Conservation (phyloP, 1,140 invertebrate genomes). For the Papilio aristodemus region DNA sequence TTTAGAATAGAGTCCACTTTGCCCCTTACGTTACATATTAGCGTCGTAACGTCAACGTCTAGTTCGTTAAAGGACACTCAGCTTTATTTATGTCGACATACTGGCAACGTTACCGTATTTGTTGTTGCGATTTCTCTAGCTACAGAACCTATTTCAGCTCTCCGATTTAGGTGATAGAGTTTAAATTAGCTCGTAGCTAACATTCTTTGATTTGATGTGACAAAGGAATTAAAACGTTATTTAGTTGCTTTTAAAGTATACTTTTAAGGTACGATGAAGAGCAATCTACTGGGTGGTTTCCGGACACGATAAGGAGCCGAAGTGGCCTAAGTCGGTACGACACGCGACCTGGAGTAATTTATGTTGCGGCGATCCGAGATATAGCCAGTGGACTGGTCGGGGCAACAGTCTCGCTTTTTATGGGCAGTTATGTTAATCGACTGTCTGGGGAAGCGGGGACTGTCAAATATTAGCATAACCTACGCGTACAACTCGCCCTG, state of each 20-base stretch:
- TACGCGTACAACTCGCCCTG: constrained; percentile 15
- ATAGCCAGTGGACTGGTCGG: constrained; percentile 53
- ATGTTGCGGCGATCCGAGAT: constrained; percentile 76
- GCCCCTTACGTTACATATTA: constrained; percentile 54
- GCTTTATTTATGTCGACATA: constrained; percentile 79
- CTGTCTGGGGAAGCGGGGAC: constrained; percentile 55
- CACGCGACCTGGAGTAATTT: constrained; percentile 77
- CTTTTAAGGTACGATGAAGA: constrained; percentile 46
- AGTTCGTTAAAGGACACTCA: constrained; percentile 78
- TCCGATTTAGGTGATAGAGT: constrained; percentile 55
- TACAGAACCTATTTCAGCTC: constrained; percentile 42
- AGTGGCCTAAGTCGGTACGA: constrained; percentile 68
- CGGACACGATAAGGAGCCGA: constrained; percentile 75
- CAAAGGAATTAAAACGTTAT: constrained; percentile 58
- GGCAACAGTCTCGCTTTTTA: constrained; percentile 58
- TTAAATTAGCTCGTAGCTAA: constrained; percentile 43
- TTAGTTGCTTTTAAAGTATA: constrained; percentile 48
- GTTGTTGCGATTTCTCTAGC: constrained; percentile 46
- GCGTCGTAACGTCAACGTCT: constrained; percentile 72
- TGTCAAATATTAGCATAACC: constrained; percentile 49
- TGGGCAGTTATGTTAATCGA: constrained; percentile 65
- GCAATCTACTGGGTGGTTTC: constrained; percentile 63
- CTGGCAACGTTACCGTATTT: constrained; percentile 74
- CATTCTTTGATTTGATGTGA: constrained; percentile 36
- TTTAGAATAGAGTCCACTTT: constrained; percentile 55